Conservation (phyloP, 2,888 invertebrate genomes). For the Axea sp. region DNA sequence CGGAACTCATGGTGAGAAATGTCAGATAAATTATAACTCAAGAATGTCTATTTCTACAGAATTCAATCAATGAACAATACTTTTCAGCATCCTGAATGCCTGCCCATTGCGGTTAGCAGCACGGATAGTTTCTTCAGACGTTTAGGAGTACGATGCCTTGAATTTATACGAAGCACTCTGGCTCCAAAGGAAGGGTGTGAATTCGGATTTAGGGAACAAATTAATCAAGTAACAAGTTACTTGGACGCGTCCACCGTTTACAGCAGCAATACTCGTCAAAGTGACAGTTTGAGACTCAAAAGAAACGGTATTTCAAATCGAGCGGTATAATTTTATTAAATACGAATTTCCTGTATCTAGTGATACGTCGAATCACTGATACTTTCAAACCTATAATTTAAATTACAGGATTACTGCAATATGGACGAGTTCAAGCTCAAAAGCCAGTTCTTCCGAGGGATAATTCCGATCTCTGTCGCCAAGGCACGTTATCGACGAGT, state of each 20-base stretch:
- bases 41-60: too few relatives aligned
- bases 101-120: constrained; percentile 87
- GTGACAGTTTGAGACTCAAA: constrained; percentile 87
- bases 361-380: too few relatives aligned
- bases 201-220: constrained; percentile 90
- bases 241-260: constrained; percentile 91
- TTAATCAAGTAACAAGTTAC: constrained; percentile 90
- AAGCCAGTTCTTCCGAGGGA: constrained; percentile 82
- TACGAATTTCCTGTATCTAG: too few relatives aligned
- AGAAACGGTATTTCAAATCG: constrained; percentile 88
- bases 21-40: neutral
- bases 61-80: neutral
- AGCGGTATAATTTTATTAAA: too few relatives aligned
- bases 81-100: constrained; percentile 89
- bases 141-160: constrained; percentile 87
- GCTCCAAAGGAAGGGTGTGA: constrained; percentile 89
- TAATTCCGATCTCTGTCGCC: constrained; percentile 85
- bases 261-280: constrained; percentile 85
- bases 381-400: too few relatives aligned
- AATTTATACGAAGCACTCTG: constrained; percentile 90
- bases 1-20: constrained; percentile 82
- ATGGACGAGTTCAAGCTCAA: constrained; percentile 84
- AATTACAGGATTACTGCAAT: constrained; percentile 80
- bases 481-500: constrained; percentile 86
- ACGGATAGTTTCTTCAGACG: constrained; percentile 87